Evolutionary conservation across 1,140 invertebrate species (phyloP).

Genomic region (Brachionus plicatilis): DNA sequence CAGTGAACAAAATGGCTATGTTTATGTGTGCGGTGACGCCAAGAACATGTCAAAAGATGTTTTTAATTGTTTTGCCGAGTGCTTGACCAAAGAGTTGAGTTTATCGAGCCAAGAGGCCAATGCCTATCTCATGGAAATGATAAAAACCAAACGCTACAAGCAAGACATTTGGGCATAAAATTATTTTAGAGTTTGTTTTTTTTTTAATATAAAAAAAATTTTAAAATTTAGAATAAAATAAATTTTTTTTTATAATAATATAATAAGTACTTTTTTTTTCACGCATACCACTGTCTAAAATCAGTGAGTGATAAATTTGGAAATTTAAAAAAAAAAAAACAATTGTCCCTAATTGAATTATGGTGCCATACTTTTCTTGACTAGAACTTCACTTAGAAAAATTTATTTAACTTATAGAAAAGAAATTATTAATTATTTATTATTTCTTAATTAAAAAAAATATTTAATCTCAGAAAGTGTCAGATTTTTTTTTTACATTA

Average conservation of each 20-base stretch:
- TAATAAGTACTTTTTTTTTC: too few species aligned
- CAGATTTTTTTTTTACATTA: too few species aligned
- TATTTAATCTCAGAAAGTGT: too few species aligned
- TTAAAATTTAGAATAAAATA: neutral
- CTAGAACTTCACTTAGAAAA: too few species aligned
- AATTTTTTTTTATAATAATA: too few species aligned
- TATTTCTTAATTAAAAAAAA: too few species aligned
- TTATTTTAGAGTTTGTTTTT: neutral
- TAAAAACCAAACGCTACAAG: constrained; percentile 51
- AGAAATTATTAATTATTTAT: too few species aligned
- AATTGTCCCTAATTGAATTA: neutral
- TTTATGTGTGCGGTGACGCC: constrained; percentile 59
- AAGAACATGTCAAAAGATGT: constrained; percentile 58
- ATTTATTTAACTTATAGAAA: too few species aligned
- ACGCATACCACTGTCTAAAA: neutral
- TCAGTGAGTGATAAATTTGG: neutral
- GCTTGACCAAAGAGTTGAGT: constrained; percentile 40
- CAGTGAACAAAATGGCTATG: constrained; percentile 45
- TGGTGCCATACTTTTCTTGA: too few species aligned
- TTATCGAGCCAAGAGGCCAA: constrained; percentile 46
- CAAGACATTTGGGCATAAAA: constrained; percentile 58
- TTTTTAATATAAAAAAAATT: neutral
- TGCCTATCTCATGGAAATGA: constrained; percentile 50
- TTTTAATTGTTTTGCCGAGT: constrained; percentile 50
- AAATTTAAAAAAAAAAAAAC: neutral